Base-by-base conservation (phyloP, 2,797 vertebrate genomes). In the Sebastes glaucus region DNA sequence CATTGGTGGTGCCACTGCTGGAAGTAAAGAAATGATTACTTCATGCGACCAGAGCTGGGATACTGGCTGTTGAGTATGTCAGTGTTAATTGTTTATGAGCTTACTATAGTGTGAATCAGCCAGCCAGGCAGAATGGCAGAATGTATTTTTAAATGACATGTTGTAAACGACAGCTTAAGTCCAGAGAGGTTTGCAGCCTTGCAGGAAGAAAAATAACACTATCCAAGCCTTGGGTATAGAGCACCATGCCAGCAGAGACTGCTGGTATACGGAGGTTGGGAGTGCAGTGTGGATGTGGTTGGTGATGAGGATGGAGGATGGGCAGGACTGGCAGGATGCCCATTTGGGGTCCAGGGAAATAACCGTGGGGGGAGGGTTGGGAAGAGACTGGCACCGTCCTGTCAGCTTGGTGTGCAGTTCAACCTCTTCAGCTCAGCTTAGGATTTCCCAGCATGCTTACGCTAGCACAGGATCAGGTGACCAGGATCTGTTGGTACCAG, bases 301-400 rank as follows among this genome's bases (percentile, higher is more conserved):
- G 84, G 84, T 76, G 77, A 74, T 82, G 84, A 80, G 80, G 85
- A 75, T 89, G 92, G 91, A 89, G 87, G 93, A 91, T 88, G 90
- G 92, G 91, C 82, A 33, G 61, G 80, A 78, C 84, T 89, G 90
- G 93, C 93, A 92, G 46, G 56, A 60, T 84, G 93, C 94, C 94
- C 93, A 87, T 63, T 83, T 82, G 89, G 92, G 87, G 92, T 89
- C 89, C 90, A 80, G 89, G 90, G 87, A 92, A 92, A 92, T 92
- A 94, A 92, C 89, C 71, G 30, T 78, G 53, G 87, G 81, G 88
- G 90, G 85, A 76, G 75, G 88, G 74, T 46, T 68, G 71, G 59
- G 83, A 60, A 67, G 81, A 86, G 86, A 85, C 85, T 88, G 89
- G 86, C 82, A 85, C 66, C 56, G 80, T 82, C 74, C 87, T 77